Evolutionary conservation across 2,888 invertebrate genomes (phyloP), one percentile per base, ranked within the genome.

Genomic region (Notodonta ziczac): DNA sequence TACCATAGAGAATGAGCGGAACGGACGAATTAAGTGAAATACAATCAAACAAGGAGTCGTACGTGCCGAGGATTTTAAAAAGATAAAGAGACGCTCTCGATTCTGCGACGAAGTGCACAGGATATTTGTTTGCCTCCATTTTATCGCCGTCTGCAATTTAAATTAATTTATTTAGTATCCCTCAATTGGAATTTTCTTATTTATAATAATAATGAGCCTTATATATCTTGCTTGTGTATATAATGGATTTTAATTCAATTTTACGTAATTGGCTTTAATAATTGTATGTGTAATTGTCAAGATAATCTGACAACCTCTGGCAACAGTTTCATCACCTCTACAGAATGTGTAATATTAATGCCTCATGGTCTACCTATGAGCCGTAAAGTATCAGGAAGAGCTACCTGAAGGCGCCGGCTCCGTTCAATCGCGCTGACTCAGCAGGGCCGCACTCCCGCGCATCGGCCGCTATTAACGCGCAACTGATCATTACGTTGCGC

Each of bases 1-100:
- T 91, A 91, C 88, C 90, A 90, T 91, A 89, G 85, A 87, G 84
- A 89, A 89, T 87, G 86, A 91, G 90, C 89, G 90, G 88, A 91
- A 91, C 89, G 87, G 80, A 84, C 82, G 90, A 85, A 87, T 90
- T 90, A 89, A 90, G 90, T 91, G 87, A 90, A 92, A 91, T 89
- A 88, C 85, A 88, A 87, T 89, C 88, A 88, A 90, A 89, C 86
- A 86, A 87, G 84, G 83, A 85, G 85, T 81, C 84, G 85, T 84
- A 82, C 84, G 87, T 86, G 87, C 77, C 74, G 75, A 66, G 82
- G 83, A 85, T 84, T 82, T 80, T 77, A 85, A 88, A 82, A 78
- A 82, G 78, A 83, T 78, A 78, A 78, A 80, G 73, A 70, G 70
- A 67, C 73, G 64, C 79, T 74, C 72, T 78, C 72, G 72, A 78